phyloP scores from a whole-genome alignment of 1,140 invertebrate species.

The Drosophila bocqueti region DNA sequence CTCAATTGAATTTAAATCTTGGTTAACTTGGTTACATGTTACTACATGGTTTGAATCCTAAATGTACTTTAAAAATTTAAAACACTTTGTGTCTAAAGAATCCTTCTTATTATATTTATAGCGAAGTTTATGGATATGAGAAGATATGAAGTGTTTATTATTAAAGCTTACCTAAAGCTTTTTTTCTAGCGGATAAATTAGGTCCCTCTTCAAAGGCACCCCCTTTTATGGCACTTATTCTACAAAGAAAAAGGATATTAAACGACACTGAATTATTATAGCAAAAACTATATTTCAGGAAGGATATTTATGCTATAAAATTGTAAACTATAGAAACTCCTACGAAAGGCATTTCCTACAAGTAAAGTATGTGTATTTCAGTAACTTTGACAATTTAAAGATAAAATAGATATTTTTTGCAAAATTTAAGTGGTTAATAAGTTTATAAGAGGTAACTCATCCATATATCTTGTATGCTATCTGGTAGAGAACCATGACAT shows the following conservation, averaged over 20 bases:
- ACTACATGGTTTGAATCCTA: not conserved
- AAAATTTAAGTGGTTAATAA: not conserved
- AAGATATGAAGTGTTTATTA: not conserved
- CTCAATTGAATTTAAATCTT: not conserved
- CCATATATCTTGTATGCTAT: conserved; percentile 70
- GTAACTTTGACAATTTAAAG: not conserved
- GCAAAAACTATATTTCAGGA: not conserved
- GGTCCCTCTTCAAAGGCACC: not conserved
- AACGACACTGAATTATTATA: not conserved
- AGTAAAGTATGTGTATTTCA: not conserved
- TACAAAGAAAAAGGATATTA: not conserved
- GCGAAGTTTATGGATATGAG: not conserved
- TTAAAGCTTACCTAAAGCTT: not conserved
- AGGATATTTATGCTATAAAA: not conserved
- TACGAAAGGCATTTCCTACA: not conserved
- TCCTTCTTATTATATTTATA: not conserved
- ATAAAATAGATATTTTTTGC: not conserved
- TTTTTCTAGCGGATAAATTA: conserved; percentile 12
- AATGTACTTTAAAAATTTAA: not conserved
- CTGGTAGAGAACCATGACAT: conserved; percentile 62
- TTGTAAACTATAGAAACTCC: not conserved
- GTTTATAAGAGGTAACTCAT: not conserved
- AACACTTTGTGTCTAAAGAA: not conserved
- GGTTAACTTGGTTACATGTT: not conserved
- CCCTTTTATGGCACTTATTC: not conserved